Base-by-base conservation (phyloP, 2,797 vertebrate species). In the Iguana delicatissima region DNA sequence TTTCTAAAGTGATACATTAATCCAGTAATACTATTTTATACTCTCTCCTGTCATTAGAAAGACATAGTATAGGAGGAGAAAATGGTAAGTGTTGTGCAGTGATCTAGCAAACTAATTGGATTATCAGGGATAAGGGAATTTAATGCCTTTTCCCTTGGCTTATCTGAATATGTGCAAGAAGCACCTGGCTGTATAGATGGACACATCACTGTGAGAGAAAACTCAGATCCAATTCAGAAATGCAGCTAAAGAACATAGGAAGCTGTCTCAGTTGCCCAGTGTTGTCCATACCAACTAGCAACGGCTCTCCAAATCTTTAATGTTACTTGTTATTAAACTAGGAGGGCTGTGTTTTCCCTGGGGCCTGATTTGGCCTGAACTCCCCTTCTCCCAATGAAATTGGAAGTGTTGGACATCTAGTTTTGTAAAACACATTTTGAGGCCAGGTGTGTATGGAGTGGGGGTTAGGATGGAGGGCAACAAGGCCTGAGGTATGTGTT, bases 91-190 rank as follows among this genome's bases (percentile, higher is more conserved):
- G 73, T 84, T 88, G 20, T 59, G 80, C 2, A 85, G 74, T 42
- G 50, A 87, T 77, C 89, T 92, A 88, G 77, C 69, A 89, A 82
- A 38, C 92, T 94, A 95, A 93, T 80, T 86, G 79, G 84, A 89
- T 92, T 94, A 93, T 85, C 67, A 80, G 90, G 72, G 32, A 13
- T 4, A 12, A n/a, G 20, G 10, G 69, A 93, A 69, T 4, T 89
- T 93, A 93, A 94, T 94, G 69, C 93, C 82, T 94, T 46, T 55
- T 73, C 5, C 2, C 86, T 80, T 89, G 89, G 29, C 92, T 93
- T 91, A 83, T 69, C 87, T 35, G 18, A 83, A 7, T 84, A 90
- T 46, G 57, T 77, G 72, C 88, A 93, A 88, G 0, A 89, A 84
- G 74, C 90, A 84, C 80, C 59, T 91, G 55, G 74, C 83, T 90